Percentiles rank a stretch among this genome's conserved stretches.
Conservation (phyloP, 2,888 invertebrate species). For the Cantharis lateralis region DNA sequence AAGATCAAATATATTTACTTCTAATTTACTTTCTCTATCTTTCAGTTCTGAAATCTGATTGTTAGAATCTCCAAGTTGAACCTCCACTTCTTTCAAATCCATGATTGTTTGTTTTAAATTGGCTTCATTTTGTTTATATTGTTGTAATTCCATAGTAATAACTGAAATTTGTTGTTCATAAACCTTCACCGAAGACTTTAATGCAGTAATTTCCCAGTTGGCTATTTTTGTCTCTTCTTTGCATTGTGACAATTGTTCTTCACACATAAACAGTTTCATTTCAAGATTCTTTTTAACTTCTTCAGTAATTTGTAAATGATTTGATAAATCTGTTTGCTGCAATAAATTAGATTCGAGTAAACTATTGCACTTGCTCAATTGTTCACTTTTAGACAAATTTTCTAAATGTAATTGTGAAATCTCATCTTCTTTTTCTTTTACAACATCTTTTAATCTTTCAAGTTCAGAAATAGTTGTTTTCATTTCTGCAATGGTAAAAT, state of each 20-base stretch:
- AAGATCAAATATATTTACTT: conserved; percentile 5
- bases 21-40: conserved; percentile 3
- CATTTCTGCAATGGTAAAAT: conserved; percentile 20
- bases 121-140: conserved; percentile 10
- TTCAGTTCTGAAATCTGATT: background rate
- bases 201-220: background rate
- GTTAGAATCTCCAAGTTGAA: conserved; percentile 6
- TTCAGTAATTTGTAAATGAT: conserved; percentile 16
- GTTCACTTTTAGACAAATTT: background rate
- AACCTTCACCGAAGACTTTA: background rate
- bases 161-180: conserved; percentile 2
- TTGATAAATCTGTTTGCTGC: background rate
- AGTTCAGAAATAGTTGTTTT: conserved; percentile 25
- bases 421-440: conserved; percentile 6
- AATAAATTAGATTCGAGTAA: background rate
- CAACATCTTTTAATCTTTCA: conserved; percentile 1
- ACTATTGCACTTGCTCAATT: background rate
- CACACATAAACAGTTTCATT: conserved; percentile 12
- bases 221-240: conserved; percentile 5
- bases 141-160: conserved; percentile 12
- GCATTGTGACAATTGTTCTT: conserved; percentile 18
- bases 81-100: conserved; percentile 1
- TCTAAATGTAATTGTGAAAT: background rate
- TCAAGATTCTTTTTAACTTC: conserved; percentile 16
- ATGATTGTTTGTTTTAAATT: background rate